Percentiles rank a stretch among this genome's conserved stretches.
Evolutionary conservation across 2,888 invertebrate genomes (phyloP).

Genomic region (Deilephila elpenor): DNA sequence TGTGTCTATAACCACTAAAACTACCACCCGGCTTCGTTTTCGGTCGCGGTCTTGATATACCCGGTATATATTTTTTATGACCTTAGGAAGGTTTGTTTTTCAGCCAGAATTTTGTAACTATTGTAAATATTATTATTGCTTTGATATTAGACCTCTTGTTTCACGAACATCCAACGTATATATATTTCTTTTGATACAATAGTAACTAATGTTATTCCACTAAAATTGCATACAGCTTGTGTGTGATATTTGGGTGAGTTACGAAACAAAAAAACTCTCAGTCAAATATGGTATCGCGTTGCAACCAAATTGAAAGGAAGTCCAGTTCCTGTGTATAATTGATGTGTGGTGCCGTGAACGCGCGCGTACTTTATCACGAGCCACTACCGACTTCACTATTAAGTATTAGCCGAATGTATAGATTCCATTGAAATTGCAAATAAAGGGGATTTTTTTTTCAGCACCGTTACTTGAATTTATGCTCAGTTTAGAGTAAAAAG

Average conservation of each 20-base stretch:
- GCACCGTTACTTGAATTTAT: no score
- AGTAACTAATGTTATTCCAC: not conserved
- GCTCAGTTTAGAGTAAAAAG: no score
- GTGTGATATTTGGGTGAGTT: slow-evolving; percentile 4
- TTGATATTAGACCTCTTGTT: no score
- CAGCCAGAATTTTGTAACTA: no score
- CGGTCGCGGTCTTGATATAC: no score
- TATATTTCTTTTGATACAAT: no score
- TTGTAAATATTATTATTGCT: no score
- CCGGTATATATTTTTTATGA: no score
- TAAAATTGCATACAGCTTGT: not conserved
- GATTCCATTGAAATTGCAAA: not conserved
- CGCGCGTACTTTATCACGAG: slow-evolving; percentile 17
- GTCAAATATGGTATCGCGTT: slow-evolving; percentile 24
- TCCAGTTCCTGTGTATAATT: slow-evolving; percentile 61
- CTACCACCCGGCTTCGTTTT: no score
- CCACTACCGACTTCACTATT: not conserved
- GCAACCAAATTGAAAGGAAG: slow-evolving; percentile 43
- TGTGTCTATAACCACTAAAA: no score
- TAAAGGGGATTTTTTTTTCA: not conserved
- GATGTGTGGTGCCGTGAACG: slow-evolving; percentile 41
- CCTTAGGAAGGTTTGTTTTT: no score
- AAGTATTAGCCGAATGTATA: not conserved
- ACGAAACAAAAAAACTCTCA: not conserved
- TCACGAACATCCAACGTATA: no score